These are phyloP conservation scores for Aegotheles bennettii DNA, from an alignment of 2,113 vertebrate genomes.

Conservation along the genomic window DNA sequence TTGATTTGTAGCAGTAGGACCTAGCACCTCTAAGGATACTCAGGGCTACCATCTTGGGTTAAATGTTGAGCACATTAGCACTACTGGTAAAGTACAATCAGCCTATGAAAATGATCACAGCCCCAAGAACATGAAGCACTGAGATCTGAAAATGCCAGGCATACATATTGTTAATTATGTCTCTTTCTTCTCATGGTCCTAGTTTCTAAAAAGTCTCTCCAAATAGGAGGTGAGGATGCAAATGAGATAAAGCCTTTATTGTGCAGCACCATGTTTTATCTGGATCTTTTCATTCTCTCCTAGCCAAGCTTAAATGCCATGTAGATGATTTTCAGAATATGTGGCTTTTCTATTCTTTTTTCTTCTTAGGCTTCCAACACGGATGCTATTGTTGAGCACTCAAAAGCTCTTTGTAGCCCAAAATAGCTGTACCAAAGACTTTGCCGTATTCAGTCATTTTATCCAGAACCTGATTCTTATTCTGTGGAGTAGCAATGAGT, in stretches of 20 bases:
- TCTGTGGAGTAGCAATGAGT: constrained; percentile 1
- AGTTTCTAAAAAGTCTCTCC: background rate
- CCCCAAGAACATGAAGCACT: background rate
- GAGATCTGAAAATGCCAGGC: background rate
- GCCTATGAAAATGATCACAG: background rate
- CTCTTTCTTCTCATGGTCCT: background rate
- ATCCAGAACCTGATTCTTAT: constrained; percentile 31
- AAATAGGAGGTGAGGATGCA: constrained; percentile 10
- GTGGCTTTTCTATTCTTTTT: constrained; percentile 8
- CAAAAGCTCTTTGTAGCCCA: constrained; percentile 48
- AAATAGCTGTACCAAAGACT: constrained; percentile 56
- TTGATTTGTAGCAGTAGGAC: background rate
- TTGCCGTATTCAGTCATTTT: background rate
- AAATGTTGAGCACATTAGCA: background rate
- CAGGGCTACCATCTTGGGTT: background rate
- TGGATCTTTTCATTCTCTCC: constrained; percentile 7
- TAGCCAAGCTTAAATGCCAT: background rate
- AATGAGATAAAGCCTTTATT: background rate
- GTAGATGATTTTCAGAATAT: constrained; percentile 22
- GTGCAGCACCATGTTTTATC: constrained; percentile 6
- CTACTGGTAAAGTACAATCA: background rate
- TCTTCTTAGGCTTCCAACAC: constrained; percentile 5
- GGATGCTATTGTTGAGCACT: constrained; percentile 20
- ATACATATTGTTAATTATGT: background rate
- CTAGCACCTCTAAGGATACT: background rate